These are phyloP conservation scores for Ichneumoninae sp. DNA, from an alignment of 2,888 invertebrate species.

Conservation along the genomic window DNA sequence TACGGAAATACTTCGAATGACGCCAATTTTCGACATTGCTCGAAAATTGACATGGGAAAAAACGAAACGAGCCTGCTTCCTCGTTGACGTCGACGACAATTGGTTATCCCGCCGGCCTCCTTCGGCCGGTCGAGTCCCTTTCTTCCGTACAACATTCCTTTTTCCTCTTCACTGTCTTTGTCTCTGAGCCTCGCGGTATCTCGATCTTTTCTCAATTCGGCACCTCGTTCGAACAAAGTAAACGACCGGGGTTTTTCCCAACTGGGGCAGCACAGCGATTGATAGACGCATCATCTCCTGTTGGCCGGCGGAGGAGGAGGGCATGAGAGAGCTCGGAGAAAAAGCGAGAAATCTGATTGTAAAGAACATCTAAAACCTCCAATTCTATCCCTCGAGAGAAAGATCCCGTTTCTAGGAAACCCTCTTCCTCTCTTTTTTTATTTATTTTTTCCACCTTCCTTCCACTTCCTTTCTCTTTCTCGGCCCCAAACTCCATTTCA, in stretches of 20 bases:
- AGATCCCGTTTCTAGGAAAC: conserved; percentile 66
- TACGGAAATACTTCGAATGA: too few relatives aligned
- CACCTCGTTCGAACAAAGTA: conserved; percentile 57
- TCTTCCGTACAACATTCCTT: conserved; percentile 16
- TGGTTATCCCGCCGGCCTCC: conserved; percentile 46
- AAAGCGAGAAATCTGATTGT: conserved; percentile 80
- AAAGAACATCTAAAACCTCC: conserved; percentile 78
- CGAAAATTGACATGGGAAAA: conserved; percentile 4
- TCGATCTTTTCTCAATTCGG: conserved; percentile 56
- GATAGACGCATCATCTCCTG: conserved; percentile 68
- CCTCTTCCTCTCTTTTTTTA: conserved; percentile 74
- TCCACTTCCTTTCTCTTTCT: conserved; percentile 25
- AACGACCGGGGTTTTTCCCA: conserved; percentile 42
- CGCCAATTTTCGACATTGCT: too few relatives aligned
- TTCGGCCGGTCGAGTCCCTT: conserved; percentile 3
- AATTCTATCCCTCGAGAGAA: conserved; percentile 72
- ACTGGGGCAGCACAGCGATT: conserved; percentile 47
- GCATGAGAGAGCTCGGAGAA: background rate
- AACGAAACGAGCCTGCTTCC: conserved; percentile 20
- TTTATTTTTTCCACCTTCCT: conserved; percentile 66
- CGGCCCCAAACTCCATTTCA: conserved; percentile 44
- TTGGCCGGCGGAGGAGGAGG: conserved; percentile 62
- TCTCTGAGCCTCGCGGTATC: conserved; percentile 23
- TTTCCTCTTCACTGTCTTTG: conserved; percentile 22
- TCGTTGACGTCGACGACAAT: conserved; percentile 52